Evolutionary conservation across 2,797 vertebrate species (phyloP).

Genomic region (Brotula barbata): DNA sequence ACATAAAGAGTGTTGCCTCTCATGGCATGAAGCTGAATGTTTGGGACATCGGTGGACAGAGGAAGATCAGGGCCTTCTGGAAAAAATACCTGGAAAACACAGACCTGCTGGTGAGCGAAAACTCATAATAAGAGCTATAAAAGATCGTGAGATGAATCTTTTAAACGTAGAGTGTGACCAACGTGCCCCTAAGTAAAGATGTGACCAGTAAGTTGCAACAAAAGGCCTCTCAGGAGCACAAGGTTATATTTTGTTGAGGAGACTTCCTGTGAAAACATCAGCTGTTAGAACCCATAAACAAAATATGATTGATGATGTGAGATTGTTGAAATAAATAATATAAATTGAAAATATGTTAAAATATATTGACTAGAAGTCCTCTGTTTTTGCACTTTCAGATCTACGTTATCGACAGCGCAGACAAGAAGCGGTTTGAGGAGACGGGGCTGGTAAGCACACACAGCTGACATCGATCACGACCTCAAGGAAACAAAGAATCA

Average conservation of each 20-base stretch:
- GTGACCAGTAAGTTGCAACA: background rate
- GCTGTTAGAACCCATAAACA: too few relatives aligned
- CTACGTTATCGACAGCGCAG: conserved; percentile 90
- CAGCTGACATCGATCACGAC: background rate
- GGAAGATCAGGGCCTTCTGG: conserved; percentile 88
- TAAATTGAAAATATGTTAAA: too few relatives aligned
- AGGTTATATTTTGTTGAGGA: background rate
- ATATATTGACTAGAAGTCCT: too few relatives aligned
- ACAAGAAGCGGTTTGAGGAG: conserved; percentile 91
- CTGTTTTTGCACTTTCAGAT: conserved; percentile 73
- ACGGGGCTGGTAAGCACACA: conserved; percentile 85
- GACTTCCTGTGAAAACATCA: background rate
- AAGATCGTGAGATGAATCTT: too few relatives aligned
- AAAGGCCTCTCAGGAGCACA: background rate
- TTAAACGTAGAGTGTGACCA: too few relatives aligned
- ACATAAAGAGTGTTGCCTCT: conserved; percentile 88
- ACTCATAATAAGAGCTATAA: background rate
- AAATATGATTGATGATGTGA: too few relatives aligned
- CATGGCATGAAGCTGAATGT: conserved; percentile 88
- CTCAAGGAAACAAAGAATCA: background rate
- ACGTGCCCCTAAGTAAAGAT: too few relatives aligned
- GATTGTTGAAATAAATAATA: too few relatives aligned
- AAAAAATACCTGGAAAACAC: conserved; percentile 91
- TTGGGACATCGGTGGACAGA: conserved; percentile 91
- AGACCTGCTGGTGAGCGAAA: conserved; percentile 85